Evolutionary conservation across 2,888 invertebrate genomes (phyloP).

Genomic region (Acanthopleura granulata): DNA sequence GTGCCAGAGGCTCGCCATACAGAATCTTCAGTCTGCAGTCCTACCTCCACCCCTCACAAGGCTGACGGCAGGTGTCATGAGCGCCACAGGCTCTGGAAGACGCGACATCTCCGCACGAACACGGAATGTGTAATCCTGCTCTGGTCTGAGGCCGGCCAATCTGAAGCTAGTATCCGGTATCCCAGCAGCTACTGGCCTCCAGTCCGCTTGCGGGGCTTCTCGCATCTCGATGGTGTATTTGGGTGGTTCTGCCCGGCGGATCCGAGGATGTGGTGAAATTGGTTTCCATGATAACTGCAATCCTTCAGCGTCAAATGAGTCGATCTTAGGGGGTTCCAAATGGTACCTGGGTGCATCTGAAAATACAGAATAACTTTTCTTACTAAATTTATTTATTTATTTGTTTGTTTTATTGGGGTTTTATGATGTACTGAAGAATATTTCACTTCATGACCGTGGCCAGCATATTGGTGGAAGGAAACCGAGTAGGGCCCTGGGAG

Average conservation of each 20-base stretch:
- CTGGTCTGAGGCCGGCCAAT: constrained; percentile 38
- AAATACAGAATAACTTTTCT: too few relatives aligned
- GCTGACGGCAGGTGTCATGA: constrained; percentile 4
- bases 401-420: too few relatives aligned
- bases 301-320: constrained; percentile 47
- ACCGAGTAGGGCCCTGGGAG: too few relatives aligned
- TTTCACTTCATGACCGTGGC: too few relatives aligned
- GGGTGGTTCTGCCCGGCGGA: constrained; percentile 44
- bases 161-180: constrained; percentile 19
- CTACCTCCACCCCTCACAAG: background rate
- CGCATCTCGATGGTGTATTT: constrained; percentile 54
- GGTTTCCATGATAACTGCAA: constrained; percentile 56
- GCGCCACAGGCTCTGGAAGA: background rate
- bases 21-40: too few relatives aligned
- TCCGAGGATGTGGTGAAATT: constrained; percentile 50
- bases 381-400: too few relatives aligned
- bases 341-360: constrained; percentile 11
- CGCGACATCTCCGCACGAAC: constrained; percentile 82
- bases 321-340: constrained; percentile 37
- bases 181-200: constrained; percentile 33
- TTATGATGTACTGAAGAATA: too few relatives aligned
- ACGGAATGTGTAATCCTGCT: constrained; percentile 91
- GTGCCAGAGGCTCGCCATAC: too few relatives aligned
- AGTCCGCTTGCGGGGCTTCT: constrained; percentile 47
- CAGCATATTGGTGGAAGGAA: too few relatives aligned